These are phyloP conservation scores for Aleiodes leptofemur DNA, from an alignment of 2,888 invertebrate species.

Conservation along the genomic window DNA sequence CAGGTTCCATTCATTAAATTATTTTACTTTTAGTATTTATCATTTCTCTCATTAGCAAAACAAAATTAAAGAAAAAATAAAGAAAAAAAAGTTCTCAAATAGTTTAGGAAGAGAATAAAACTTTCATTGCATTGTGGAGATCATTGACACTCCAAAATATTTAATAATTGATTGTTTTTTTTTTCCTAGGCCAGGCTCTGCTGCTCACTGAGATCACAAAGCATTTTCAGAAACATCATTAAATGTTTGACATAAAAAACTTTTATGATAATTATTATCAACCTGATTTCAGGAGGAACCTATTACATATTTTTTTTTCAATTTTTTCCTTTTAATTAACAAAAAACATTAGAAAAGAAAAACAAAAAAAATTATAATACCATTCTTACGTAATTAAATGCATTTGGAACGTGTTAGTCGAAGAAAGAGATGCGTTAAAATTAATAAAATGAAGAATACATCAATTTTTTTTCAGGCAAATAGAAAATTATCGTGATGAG, in stretches of 20 bases:
- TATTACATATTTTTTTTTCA: constrained; percentile 59
- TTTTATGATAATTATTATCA: constrained; percentile 48
- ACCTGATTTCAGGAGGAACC: constrained; percentile 66
- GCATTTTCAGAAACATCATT: constrained; percentile 69
- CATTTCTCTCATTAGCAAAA: constrained; percentile 36
- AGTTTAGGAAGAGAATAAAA: constrained; percentile 50
- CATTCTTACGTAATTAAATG: constrained; percentile 66
- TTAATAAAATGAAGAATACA: constrained; percentile 49
- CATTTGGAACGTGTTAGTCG: constrained; percentile 62
- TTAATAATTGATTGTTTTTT: constrained; percentile 46
- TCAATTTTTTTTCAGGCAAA: constrained; percentile 35
- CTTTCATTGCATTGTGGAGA: constrained; percentile 52
- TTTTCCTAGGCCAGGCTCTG: constrained; percentile 65
- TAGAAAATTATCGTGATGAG: neutral
- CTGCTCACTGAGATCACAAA: constrained; percentile 66
- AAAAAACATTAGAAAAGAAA: constrained; percentile 49
- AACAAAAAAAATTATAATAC: constrained; percentile 61
- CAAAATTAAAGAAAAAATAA: constrained; percentile 47
- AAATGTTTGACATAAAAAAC: constrained; percentile 28
- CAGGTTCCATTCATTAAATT: constrained; percentile 55
- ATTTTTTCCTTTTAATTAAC: too few relatives aligned
- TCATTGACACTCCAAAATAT: constrained; percentile 39
- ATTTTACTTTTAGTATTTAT: constrained; percentile 19
- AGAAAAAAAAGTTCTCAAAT: constrained; percentile 14
- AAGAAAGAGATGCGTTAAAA: constrained; percentile 54